phyloP scores from a whole-genome alignment of 2,113 vertebrate species.

The Nettapus auritus region DNA sequence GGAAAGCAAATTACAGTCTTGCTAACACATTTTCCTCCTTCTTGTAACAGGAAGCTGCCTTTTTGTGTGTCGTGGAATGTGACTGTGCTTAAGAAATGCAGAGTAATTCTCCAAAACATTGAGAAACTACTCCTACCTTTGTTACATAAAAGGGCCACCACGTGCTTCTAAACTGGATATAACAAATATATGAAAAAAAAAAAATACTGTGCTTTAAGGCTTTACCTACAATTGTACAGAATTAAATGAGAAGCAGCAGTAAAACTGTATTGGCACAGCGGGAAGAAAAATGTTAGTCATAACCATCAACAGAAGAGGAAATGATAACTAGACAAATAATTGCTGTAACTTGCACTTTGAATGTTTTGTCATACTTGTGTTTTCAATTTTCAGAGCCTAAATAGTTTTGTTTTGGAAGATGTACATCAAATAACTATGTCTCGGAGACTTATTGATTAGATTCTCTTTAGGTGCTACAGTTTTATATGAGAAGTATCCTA shows the following conservation, averaged over 20 bases:
- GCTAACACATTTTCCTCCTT: not conserved
- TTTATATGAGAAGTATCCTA: not conserved
- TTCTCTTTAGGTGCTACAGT: not conserved
- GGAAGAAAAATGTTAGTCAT: not conserved
- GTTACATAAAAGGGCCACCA: not conserved
- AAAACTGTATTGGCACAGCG: not conserved
- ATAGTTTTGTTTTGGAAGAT: not conserved
- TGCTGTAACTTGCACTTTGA: not conserved
- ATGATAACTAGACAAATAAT: not conserved
- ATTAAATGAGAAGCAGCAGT: not conserved
- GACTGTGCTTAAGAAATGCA: not conserved
- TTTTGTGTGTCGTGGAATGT: not conserved
- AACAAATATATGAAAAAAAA: not conserved
- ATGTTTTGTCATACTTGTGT: not conserved
- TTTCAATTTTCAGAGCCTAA: not conserved
- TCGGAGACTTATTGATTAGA: not conserved
- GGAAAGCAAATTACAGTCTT: not conserved
- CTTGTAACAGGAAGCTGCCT: not conserved
- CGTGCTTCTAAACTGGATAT: not conserved
- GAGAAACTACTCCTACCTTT: not conserved
- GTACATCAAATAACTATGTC: not conserved
- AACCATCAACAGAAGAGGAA: not conserved
- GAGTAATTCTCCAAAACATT: not conserved
- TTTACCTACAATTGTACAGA: not conserved
- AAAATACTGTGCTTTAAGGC: not conserved